These are phyloP conservation scores for Drosophila affinis DNA, from an alignment of 2,888 invertebrate genomes.

Conservation along the genomic window DNA sequence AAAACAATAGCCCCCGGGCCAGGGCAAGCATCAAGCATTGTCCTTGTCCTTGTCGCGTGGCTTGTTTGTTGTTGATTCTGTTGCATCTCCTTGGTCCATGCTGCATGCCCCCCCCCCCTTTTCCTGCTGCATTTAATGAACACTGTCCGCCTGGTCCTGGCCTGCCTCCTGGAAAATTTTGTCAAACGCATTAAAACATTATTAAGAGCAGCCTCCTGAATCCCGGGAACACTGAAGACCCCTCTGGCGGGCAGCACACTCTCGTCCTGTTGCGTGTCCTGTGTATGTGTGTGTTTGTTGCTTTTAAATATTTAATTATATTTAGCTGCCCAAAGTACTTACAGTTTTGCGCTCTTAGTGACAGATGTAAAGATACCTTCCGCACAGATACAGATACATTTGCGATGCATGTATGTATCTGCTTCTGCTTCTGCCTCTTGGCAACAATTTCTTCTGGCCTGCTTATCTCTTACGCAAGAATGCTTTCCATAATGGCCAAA, in stretches of 20 bases:
- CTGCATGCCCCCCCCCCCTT: not conserved
- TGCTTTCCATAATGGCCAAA: slow-evolving; percentile 41
- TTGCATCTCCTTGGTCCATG: not conserved
- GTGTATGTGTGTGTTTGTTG: slow-evolving; percentile 38
- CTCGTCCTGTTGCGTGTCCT: not conserved
- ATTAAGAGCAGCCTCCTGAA: slow-evolving; percentile 58
- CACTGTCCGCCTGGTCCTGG: slow-evolving; percentile 67
- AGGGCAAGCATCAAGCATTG: not conserved
- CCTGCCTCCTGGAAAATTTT: slow-evolving; percentile 52
- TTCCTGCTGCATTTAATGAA: slow-evolving; percentile 68
- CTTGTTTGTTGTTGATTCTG: slow-evolving; percentile 1
- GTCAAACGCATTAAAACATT: slow-evolving; percentile 75
- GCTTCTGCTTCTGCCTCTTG: not conserved
- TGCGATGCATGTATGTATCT: slow-evolving; percentile 51
- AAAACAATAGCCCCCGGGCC: not conserved
- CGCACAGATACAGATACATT: slow-evolving; percentile 51
- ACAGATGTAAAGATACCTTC: slow-evolving; percentile 44
- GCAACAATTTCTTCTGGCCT: slow-evolving; percentile 10
- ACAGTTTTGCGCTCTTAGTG: slow-evolving; percentile 76
- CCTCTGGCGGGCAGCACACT: not conserved
- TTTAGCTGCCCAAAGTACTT: slow-evolving; percentile 79
- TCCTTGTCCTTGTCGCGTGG: slow-evolving; percentile 6
- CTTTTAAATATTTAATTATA: slow-evolving; percentile 77
- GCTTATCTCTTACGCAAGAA: slow-evolving; percentile 60
- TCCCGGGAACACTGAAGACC: slow-evolving; percentile 13